Conservation (phyloP, 2,113 vertebrate species). For the Festucalex cinctus region DNA sequence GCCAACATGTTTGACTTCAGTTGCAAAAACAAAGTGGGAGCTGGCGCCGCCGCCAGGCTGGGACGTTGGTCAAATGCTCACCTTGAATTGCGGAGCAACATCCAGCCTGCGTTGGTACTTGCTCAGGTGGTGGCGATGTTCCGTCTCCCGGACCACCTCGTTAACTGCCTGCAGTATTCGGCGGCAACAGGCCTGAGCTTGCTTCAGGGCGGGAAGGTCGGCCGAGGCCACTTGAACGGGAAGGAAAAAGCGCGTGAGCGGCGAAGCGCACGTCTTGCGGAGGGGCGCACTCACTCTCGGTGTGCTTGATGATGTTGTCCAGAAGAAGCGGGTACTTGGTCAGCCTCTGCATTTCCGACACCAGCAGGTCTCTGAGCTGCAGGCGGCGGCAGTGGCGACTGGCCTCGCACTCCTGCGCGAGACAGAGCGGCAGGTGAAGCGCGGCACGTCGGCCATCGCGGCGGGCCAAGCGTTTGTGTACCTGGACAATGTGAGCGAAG, state of each 20-base stretch:
- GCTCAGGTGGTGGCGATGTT: constrained; percentile 81
- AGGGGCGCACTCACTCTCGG: constrained; percentile 67
- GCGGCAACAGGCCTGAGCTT: constrained; percentile 81
- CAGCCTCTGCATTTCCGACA: constrained; percentile 90
- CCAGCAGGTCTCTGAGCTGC: constrained; percentile 91
- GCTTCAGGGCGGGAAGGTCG: constrained; percentile 79
- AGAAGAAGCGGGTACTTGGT: constrained; percentile 94
- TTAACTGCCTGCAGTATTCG: constrained; percentile 85
- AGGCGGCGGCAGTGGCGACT: constrained; percentile 88
- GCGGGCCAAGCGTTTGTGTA: not conserved
- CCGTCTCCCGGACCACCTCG: constrained; percentile 81
- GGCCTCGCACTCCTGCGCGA: constrained; percentile 73
- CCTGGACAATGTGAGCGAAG: constrained; percentile 78
- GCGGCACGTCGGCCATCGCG: not conserved
- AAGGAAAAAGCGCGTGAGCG: constrained; percentile 22
- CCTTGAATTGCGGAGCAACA: constrained; percentile 84
- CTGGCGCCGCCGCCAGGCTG: too few relatives aligned
- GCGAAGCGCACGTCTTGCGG: not conserved
- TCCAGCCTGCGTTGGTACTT: constrained; percentile 89
- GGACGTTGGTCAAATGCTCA: constrained; percentile 24
- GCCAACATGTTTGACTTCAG: not conserved
- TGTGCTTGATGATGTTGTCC: constrained; percentile 87
- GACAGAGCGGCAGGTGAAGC: not conserved
- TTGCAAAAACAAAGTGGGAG: too few relatives aligned
- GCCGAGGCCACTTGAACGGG: constrained; percentile 59